Base-by-base conservation (phyloP, 2,113 vertebrate species). In the Camarhynchus parvulus region DNA sequence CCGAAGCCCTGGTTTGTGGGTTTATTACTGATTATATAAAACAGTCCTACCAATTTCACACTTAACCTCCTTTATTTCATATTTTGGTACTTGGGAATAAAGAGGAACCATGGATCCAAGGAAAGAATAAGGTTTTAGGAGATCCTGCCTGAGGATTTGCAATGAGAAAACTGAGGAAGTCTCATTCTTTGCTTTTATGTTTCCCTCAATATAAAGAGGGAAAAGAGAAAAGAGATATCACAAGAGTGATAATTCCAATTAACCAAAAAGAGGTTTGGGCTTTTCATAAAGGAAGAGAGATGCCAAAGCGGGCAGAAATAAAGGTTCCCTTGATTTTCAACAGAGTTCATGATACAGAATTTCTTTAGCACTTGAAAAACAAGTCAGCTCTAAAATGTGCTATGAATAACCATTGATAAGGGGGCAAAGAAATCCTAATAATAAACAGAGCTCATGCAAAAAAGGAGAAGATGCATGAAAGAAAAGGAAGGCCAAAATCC, bases 401-500 rank as follows among this genome's bases (percentile, higher is more conserved):
- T 33, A 3, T 70, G 47, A 92, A 73, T 81, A 59, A 80, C 47
- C 49, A 46, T 33, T 77, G 63, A 77, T 19, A 52, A 46, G n/a
- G 21, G 28, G 28, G 22, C 41, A 78, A 66, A 79, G 66, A 64
- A 37, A 7, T 50, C 41, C 37, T 20, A 28, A 50, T 47, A 66
- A 75, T 58, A 74, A 83, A 67, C 7, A 92, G 25, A 83, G 37
- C 23, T 88, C 42, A 12, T 15, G 7, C 10, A 74, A 66, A 18
- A 53, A 87, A 67, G 35, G 15, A 47, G 27, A 56, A 70, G 22
- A 62, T 0, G 5, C 16, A 31, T 49, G 53, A 83, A 94, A 92
- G 61, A 84, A 58, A 85, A 84, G n/a, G 46, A 55, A 90, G 78
- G 22, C 22, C 70, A 94, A 94, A 94, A 66, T 15, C 39, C 61